Evolutionary conservation across 2,113 vertebrate species (phyloP).

Genomic region (Craseonycteris thonglongyai): DNA sequence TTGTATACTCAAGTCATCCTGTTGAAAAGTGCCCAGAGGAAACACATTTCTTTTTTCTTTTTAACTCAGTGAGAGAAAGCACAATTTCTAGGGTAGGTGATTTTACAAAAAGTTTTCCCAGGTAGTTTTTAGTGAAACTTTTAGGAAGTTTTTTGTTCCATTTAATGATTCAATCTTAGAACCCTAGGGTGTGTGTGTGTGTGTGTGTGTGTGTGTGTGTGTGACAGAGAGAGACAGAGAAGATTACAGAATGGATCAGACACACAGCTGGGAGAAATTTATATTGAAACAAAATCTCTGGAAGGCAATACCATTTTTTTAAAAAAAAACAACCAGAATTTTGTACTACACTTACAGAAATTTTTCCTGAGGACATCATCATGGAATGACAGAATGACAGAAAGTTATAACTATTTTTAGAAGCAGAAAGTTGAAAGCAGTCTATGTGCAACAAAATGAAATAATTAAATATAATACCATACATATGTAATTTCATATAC

Average conservation of each 20-base stretch:
- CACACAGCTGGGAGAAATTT: background rate
- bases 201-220: background rate
- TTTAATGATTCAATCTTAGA: constrained; percentile 55
- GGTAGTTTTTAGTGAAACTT: constrained; percentile 68
- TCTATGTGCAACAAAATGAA: background rate
- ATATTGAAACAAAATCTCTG: background rate
- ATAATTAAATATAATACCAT: background rate
- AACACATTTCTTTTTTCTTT: background rate
- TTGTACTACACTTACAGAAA: background rate
- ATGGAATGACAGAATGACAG: background rate
- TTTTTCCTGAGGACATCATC: constrained; percentile 14
- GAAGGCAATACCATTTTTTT: background rate
- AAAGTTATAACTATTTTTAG: background rate
- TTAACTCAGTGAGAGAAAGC: background rate
- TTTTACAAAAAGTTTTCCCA: constrained; percentile 66
- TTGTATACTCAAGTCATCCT: background rate
- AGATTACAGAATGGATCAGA: background rate
- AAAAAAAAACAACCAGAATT: background rate
- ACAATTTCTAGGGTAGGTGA: constrained; percentile 54
- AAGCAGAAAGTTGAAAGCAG: background rate
- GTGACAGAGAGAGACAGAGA: background rate
- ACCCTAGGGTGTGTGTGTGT: background rate
- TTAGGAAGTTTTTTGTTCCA: constrained; percentile 60
- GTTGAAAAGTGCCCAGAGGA: background rate
- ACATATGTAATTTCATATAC: background rate